A percentile compares a stretch with the other conserved stretches of the same genome.
Conservation (phyloP, 2,113 vertebrate species). For the Cepphus grylle region DNA sequence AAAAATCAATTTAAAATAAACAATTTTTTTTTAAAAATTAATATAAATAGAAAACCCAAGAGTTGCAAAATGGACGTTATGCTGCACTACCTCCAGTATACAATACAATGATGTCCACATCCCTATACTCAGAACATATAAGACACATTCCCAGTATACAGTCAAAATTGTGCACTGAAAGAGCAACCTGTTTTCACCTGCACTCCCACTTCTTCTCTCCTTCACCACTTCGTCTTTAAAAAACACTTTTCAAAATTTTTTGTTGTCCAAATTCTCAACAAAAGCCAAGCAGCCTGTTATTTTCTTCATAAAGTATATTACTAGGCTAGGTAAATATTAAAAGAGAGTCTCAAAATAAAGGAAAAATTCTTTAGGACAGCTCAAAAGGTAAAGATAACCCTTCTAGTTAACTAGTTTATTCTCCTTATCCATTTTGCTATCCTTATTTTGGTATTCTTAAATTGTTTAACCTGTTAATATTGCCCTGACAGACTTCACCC, state of each 20-base stretch:
- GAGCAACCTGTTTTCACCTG: not conserved
- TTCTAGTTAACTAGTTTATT: not conserved
- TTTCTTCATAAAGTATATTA: not conserved
- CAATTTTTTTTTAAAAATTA: not conserved
- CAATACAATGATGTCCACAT: not conserved
- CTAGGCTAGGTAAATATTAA: not conserved
- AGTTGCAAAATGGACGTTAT: rapidly evolving
- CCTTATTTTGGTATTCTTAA: not conserved
- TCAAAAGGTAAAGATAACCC: not conserved
- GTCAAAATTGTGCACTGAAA: not conserved
- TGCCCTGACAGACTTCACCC: not conserved
- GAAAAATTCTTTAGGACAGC: not conserved
- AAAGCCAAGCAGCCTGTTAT: not conserved
- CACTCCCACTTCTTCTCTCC: not conserved
- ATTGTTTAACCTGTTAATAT: not conserved
- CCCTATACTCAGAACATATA: not conserved
- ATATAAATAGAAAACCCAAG: not conserved
- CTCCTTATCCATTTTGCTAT: not conserved
- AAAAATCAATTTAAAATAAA: not conserved
- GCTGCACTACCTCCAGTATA: not conserved
- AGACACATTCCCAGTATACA: not conserved
- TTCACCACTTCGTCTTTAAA: not conserved
- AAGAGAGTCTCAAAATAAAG: not conserved
- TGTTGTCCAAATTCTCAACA: not conserved
- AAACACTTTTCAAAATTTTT: not conserved